Percentiles rank a stretch among this genome's conserved stretches.
Evolutionary conservation across 2,888 invertebrate genomes (phyloP).

Genomic region (Ormyrus thymus): DNA sequence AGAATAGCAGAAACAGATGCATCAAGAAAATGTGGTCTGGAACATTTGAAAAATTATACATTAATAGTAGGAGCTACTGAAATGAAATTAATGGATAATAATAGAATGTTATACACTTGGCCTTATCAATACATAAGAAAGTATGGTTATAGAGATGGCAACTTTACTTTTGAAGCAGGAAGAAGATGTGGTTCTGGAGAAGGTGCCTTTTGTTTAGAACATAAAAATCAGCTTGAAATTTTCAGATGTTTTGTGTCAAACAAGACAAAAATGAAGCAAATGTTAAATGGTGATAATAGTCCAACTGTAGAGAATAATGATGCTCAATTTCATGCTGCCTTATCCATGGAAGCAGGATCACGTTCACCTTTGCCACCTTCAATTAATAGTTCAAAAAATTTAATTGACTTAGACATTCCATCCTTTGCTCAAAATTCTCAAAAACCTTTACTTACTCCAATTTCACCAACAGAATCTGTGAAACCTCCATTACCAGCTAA

Average conservation of each 20-base stretch:
- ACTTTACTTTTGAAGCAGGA: conserved; percentile 92
- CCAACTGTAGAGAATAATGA: conserved; percentile 81
- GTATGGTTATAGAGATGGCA: conserved; percentile 90
- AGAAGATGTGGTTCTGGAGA: conserved; percentile 91
- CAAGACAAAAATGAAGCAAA: conserved; percentile 92
- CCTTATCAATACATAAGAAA: conserved; percentile 89
- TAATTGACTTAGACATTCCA: conserved; percentile 75
- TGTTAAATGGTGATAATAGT: conserved; percentile 82
- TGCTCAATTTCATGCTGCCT: conserved; percentile 83
- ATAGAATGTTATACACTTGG: conserved; percentile 85
- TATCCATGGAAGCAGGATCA: conserved; percentile 88
- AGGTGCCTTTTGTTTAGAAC: conserved; percentile 87
- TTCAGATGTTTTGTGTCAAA: conserved; percentile 87
- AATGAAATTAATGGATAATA: conserved; percentile 83
- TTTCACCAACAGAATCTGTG: conserved; percentile 52
- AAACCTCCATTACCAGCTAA: conserved; percentile 76
- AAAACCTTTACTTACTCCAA: conserved; percentile 45
- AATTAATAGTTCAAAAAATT: conserved; percentile 75
- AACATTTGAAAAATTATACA: conserved; percentile 81
- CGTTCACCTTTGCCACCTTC: conserved; percentile 87
- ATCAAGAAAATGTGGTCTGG: conserved; percentile 85
- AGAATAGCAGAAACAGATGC: conserved; percentile 87
- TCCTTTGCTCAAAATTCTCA: conserved; percentile 57
- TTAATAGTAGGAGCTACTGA: conserved; percentile 85
- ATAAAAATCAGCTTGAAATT: conserved; percentile 88